Evolutionary conservation across 2,888 invertebrate species (phyloP).

Genomic region (Stenodema calcarata): DNA sequence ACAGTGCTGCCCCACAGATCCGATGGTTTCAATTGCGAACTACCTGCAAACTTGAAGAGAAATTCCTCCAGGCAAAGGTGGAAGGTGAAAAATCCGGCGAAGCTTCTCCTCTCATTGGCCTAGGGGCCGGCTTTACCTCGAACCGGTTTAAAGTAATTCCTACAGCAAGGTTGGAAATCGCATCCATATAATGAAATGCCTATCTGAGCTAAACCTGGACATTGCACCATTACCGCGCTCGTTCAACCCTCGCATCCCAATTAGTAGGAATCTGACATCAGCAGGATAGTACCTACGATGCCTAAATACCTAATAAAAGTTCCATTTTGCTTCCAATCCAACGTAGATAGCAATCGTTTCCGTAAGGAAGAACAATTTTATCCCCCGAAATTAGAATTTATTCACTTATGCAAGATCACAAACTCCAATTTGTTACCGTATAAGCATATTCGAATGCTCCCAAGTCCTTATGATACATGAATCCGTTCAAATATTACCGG

Average conservation of each 20-base stretch:
- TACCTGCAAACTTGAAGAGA: not conserved
- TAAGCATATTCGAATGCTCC: no score
- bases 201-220: constrained; percentile 10
- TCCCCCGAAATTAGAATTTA: no score
- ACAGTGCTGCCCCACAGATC: not conserved
- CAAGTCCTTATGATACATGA: no score
- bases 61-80: constrained; percentile 25
- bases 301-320: no score
- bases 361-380: no score
- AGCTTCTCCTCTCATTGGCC: not conserved
- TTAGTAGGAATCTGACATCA: not conserved
- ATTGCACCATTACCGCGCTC: constrained; percentile 3
- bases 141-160: constrained; percentile 40
- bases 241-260: not conserved
- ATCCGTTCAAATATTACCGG: no score
- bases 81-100: constrained; percentile 36
- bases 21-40: not conserved
- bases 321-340: no score
- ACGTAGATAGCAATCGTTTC: no score
- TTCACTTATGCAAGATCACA: no score
- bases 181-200: constrained; percentile 37
- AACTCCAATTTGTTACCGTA: no score
- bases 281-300: not conserved
- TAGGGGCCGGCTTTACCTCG: constrained; percentile 16
- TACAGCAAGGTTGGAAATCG: constrained; percentile 38